A percentile compares a stretch with the other conserved stretches of the same genome.
Conservation (phyloP, 2,797 vertebrate species). For the Acrossocheilus wenchowensis region DNA sequence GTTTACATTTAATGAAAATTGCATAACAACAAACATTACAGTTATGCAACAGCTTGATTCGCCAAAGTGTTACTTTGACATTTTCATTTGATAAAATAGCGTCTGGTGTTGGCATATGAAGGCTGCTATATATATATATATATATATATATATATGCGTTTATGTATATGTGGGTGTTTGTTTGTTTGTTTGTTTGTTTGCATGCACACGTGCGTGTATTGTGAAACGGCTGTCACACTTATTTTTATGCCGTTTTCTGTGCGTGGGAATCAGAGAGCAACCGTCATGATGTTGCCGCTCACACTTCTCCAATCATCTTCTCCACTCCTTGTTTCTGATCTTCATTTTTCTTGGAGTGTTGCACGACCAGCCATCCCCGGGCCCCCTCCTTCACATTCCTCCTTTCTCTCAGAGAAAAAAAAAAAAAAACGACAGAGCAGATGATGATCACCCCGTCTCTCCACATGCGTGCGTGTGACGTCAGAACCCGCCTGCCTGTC, state of each 20-base stretch:
- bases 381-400: conserved; percentile 30
- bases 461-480: conserved; percentile 46
- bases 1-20: conserved; percentile 11
- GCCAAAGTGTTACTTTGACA: neutral
- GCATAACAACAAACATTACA: conserved; percentile 1
- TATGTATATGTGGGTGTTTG: neutral
- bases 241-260: neutral
- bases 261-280: neutral
- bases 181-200: conserved; percentile 31
- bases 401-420: conserved; percentile 10
- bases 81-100: neutral
- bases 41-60: conserved; percentile 18
- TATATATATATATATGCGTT: neutral
- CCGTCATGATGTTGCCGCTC: conserved; percentile 8
- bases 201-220: conserved; percentile 12
- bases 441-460: conserved; percentile 36
- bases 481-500: conserved; percentile 32
- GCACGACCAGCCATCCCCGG: conserved; percentile 11
- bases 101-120: neutral
- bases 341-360: conserved; percentile 28
- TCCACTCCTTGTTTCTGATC: conserved; percentile 19
- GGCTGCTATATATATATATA: neutral
- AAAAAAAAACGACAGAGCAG: conserved; percentile 23
- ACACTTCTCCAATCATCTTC: conserved; percentile 33
- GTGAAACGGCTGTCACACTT: neutral